Base-by-base conservation (phyloP, 1,140 invertebrate genomes). In the Zaprionus lachaisei region DNA sequence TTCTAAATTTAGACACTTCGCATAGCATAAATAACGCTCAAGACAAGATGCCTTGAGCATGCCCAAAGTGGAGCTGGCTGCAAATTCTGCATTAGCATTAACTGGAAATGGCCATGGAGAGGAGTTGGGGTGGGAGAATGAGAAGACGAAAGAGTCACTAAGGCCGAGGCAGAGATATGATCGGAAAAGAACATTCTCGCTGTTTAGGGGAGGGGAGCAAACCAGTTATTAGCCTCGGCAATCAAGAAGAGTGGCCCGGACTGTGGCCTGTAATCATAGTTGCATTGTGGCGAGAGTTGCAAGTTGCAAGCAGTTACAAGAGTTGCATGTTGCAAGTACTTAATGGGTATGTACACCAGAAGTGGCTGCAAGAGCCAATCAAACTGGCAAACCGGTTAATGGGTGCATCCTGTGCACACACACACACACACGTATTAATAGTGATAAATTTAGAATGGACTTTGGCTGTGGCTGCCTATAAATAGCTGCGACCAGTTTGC, bases 391-490 rank as follows among this genome's bases (percentile, higher is more conserved):
- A 87, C 84, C 84, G 84, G 84, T 87, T 87, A 80, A 87, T 89
- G 81, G 85, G 54, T 63, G 74, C 72, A 83, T 87, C 83, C 83
- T 87, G 81, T 55, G 70, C 47, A 77, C 41, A 77, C 71, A 49
- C 61, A 69, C 41, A 64, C 20, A 63, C 26, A 26, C 34, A 22
- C 5, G 44, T 62, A 66, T 70, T 69, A 72, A 61, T 89, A 81
- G 81, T 69, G 79, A 84, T 89, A 89, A 89, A 89, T 89, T 89
- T 90, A 89, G 84, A 89, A 89, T 90, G 84, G 78, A 90, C 84
- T 89, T 89, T 89, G 84, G 74, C 69, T 77, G 56, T 11, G 47
- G 47, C 3, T 20, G 47, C 47, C 47, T 89, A 90, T 74, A 89
- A 89, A 90, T 89, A 89, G 57, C 37, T n/a, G 24, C 38, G 55